Evolutionary conservation across 2,797 vertebrate species (phyloP), one percentile per base, ranked within the genome.

Genomic region (Zonotrichia albicollis): DNA sequence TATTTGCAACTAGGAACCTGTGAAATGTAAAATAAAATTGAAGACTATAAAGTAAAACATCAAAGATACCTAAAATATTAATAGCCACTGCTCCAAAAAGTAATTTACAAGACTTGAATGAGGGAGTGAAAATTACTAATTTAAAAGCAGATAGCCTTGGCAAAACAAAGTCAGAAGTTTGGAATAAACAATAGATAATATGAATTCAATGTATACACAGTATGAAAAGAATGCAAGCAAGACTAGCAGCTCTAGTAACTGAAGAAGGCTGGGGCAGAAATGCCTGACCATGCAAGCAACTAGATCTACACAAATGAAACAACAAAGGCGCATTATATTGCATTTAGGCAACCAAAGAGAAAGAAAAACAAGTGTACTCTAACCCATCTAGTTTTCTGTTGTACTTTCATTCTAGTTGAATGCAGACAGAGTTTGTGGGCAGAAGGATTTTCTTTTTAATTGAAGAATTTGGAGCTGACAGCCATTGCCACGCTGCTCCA

Each of bases 1-100:
- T 98, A 98, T 98, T 98, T 98, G 97, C 97, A 96, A 95, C 97
- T 95, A 97, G 96, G 70, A 98, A 98, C 96, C 96, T 98, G 98
- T 98, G 98, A 98, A 98, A 98, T 97, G 97, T 97, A 97, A 98
- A 98, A 97, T 97, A 98, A 98, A 98, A 98, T 97, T 96, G 97
- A 98, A 97, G 96, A 97, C 94, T 97, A 96, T 98, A 97, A 97
- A 98, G 97, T 95, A 97, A 97, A 98, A 97, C 97, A 98, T 98
- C 97, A 97, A 98, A 98, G 97, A 94, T 93, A 97, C 94, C 98
- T 97, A 97, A 97, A 98, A 98, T 98, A 98, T 98, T 98, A 98
- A 98, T 97, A 98, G 96, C 92, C 85, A 95, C 91, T 93, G 96
- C 96, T 98, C 96, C 94, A 97, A 96, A 97, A 98, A 97, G 95